Evolutionary conservation across 2,113 vertebrate genomes (phyloP).

Genomic region (Periophthalmodon schlosseri): DNA sequence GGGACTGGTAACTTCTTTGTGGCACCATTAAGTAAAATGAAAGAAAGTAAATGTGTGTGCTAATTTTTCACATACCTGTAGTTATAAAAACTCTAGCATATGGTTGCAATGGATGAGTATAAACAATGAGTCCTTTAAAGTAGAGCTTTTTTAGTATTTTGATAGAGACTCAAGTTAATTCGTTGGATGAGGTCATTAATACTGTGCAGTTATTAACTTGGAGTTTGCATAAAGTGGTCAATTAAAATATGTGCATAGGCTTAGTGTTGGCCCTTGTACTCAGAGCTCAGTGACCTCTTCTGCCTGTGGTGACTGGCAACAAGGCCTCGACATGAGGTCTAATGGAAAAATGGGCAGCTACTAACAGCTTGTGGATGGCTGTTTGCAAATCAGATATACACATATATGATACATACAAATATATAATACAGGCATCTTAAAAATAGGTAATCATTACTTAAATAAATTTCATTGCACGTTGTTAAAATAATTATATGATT

Average conservation of each 20-base stretch:
- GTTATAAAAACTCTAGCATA: constrained; percentile 25
- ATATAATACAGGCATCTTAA: constrained; percentile 75
- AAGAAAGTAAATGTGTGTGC: background rate
- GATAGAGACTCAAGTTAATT: constrained; percentile 68
- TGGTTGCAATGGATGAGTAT: constrained; percentile 43
- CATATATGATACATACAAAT: constrained; percentile 72
- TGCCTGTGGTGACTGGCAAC: constrained; percentile 34
- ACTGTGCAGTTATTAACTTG: constrained; percentile 75
- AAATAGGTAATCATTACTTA: constrained; percentile 79
- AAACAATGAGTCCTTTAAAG: constrained; percentile 64
- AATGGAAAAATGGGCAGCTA: constrained; percentile 44
- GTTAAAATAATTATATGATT: constrained; percentile 82
- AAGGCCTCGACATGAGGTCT: constrained; percentile 53
- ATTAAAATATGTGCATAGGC: constrained; percentile 38
- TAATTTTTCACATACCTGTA: background rate
- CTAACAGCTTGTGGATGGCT: constrained; percentile 53
- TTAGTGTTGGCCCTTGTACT: constrained; percentile 30
- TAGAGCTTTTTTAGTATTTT: constrained; percentile 68
- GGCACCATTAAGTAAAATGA: background rate
- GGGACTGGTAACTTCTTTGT: background rate
- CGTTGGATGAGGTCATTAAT: constrained; percentile 75
- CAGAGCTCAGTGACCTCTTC: background rate
- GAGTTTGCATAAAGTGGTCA: constrained; percentile 59
- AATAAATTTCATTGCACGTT: constrained; percentile 84
- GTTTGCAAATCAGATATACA: constrained; percentile 66